These are phyloP conservation scores for Saxidomus purpurata DNA, from an alignment of 1,140 invertebrate genomes.

Conservation along the genomic window DNA sequence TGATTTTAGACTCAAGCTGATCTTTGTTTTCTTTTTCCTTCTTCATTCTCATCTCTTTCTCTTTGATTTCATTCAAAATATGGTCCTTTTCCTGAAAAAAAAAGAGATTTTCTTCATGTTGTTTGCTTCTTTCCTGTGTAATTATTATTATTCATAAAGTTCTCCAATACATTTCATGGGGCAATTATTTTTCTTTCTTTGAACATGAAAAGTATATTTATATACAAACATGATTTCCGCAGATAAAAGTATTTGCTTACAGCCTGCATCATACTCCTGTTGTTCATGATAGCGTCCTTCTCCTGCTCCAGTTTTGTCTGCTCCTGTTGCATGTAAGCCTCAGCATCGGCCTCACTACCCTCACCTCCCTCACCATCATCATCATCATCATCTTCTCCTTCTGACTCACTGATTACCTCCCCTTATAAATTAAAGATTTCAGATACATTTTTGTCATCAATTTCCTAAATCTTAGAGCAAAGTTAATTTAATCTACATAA, in stretches of 20 bases:
- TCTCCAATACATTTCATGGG: too few relatives aligned
- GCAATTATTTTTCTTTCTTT: too few relatives aligned
- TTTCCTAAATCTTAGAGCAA: too few relatives aligned
- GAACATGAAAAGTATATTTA: too few relatives aligned
- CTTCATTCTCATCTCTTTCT: conserved; percentile 88
- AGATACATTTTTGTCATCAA: background rate
- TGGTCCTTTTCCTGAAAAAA: conserved; percentile 88
- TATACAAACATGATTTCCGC: too few relatives aligned
- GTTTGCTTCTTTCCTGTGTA: too few relatives aligned
- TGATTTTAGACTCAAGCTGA: conserved; percentile 86
- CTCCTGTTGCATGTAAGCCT: conserved; percentile 86
- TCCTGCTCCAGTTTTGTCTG: conserved; percentile 88
- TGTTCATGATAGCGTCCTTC: conserved; percentile 87
- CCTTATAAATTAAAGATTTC: conserved; percentile 70
- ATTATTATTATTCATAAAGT: too few relatives aligned
- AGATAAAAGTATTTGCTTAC: conserved; percentile 72
- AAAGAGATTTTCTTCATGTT: too few relatives aligned
- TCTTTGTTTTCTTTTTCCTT: conserved; percentile 88
- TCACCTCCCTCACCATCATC: conserved; percentile 85
- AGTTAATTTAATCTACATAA: too few relatives aligned
- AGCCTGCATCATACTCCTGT: conserved; percentile 87
- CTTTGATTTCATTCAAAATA: conserved; percentile 88
- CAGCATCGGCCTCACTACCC: conserved; percentile 84
- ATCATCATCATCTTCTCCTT: conserved; percentile 79
- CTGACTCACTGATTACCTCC: conserved; percentile 78